Evolutionary conservation across 2,797 vertebrate species (phyloP), one percentile per base, ranked within the genome.

Genomic region (Hozukius guyotensis): DNA sequence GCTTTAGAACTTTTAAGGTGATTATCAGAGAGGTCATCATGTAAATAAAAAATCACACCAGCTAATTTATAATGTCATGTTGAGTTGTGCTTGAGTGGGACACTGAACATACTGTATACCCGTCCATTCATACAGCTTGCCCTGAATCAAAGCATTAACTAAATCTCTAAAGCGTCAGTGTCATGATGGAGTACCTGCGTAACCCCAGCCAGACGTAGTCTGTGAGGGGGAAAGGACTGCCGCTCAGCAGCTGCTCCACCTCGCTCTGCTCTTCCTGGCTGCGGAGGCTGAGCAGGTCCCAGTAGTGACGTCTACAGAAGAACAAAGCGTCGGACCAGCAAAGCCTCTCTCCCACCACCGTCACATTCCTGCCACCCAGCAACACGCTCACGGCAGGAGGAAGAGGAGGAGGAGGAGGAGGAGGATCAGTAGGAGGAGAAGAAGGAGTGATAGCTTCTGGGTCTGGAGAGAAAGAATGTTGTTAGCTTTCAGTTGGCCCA

Each of bases 251-350:
- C 72, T 49, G 10, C 75, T 77, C 80, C 61, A 79, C 32, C 53
- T 65, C 13, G 0, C 16, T 75, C 27, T 82, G 88, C 49, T 85
- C 83, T 5, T 64, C 53, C 29, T 29, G 65, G 59, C 65, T 87
- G 22, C 4, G 31, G 5, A 87, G 20, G 24, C 76, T 80, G 2
- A 86, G 68, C 78, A 89, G 85, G 55, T 84, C 81, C 83, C 73
- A 75, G 63, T 75, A 20, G 55, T 82, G 16, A 25, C 5, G 22
- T 29, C 78, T 18, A 16, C 76, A 88, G 71, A 69, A 82, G 68
- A 83, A 4, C 59, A 86, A 56, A 36, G 86, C 83, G 7, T 86
- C 80, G 3, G 83, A 72, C 76, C 85, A 86, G 63, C 83, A 75
- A 3, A 78, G 63, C 36, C 32, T 56, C 27, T 7, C 11, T 14